A percentile compares a stretch with the other conserved stretches of the same genome.
phyloP scores from a whole-genome alignment of 2,888 invertebrate genomes.

The Mallateleia sp. region DNA sequence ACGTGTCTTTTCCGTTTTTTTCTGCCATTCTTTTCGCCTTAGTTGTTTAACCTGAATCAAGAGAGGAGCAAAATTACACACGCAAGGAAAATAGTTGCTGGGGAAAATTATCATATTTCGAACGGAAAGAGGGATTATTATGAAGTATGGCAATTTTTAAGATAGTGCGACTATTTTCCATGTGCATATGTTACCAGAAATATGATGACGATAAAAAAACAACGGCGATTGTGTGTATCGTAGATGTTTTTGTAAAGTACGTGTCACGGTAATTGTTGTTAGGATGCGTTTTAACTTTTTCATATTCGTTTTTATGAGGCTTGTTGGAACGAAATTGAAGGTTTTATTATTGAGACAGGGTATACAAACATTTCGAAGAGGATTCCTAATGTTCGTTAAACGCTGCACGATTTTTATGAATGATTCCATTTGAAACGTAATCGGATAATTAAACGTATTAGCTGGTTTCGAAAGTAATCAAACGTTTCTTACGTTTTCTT shows the following conservation, averaged over 20 bases:
- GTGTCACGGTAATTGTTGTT: slow-evolving; percentile 63
- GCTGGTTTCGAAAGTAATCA: too few species aligned
- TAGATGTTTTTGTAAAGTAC: slow-evolving; percentile 60
- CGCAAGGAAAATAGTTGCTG: slow-evolving; percentile 39
- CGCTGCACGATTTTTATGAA: not conserved
- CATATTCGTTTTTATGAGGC: slow-evolving; percentile 32
- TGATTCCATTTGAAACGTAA: not conserved
- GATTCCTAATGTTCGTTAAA: slow-evolving; percentile 6
- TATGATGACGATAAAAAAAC: slow-evolving; percentile 45
- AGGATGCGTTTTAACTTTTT: slow-evolving; percentile 65
- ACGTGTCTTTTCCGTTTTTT: slow-evolving; percentile 27
- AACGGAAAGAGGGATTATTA: slow-evolving; percentile 28
- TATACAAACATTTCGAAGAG: not conserved
- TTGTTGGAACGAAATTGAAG: slow-evolving; percentile 1
- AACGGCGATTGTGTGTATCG: slow-evolving; percentile 43
- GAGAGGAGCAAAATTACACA: slow-evolving; percentile 40
- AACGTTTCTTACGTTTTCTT: too few species aligned
- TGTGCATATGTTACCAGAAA: slow-evolving; percentile 31
- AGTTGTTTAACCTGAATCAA: slow-evolving; percentile 12
- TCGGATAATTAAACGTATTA: too few species aligned
- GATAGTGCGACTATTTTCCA: slow-evolving; percentile 37
- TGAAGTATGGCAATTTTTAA: slow-evolving; percentile 53
- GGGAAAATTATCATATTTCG: slow-evolving; percentile 38
- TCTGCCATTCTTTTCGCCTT: slow-evolving; percentile 14
- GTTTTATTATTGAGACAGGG: slow-evolving; percentile 19